Evolutionary conservation across 2,888 invertebrate species (phyloP), one percentile per base, ranked within the genome.

Genomic region (Cheilosia vernalis): DNA sequence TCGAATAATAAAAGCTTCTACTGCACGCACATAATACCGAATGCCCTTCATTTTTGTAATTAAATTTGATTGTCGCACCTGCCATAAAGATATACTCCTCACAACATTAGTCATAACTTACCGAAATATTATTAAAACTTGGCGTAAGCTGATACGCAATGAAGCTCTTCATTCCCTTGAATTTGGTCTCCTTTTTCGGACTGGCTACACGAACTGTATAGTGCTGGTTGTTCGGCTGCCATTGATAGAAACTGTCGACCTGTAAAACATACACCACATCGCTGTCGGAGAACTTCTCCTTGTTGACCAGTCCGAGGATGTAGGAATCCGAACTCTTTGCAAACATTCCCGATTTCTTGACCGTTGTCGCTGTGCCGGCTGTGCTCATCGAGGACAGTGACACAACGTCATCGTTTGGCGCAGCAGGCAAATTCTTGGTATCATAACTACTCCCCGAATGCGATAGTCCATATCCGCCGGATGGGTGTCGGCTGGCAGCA

Each of bases 81-180:
- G 49, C 33, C 63, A 56, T 55, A 67, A 15, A 55, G 44, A 53
- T n/a, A 30, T 2, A 33, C 37, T 21, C 9, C 5, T 15, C 10
- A 6, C 10, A 17, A 47, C 2, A 66, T 24, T n/a, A 30, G 19
- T 15, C 15, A 21, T 40, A 80, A 90, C 92, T 91, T 33, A 97
- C 99, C 93, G 98, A 97, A 88, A 98, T 96, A 90, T 97, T 97
- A 90, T 97, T 98, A 91, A 98, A 98, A 92, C 98, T 97, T 3
- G 98, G 98, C 69, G 98, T 98, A 85, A 99, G 92, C 90, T 98
- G 97, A 93, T 99, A 99, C 58, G 98, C 98, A 89, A 99, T 99
- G 90, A 96, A 99, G 90, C 98, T 98, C 93, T 99, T 99, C 89
- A 99, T 95, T 51, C 98, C 99, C 91, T 98, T 98, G 90, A 99